Percentiles rank a stretch among this genome's conserved stretches.
Evolutionary conservation across 1,140 invertebrate species (phyloP).

Genomic region (Sminthurinus signatus): DNA sequence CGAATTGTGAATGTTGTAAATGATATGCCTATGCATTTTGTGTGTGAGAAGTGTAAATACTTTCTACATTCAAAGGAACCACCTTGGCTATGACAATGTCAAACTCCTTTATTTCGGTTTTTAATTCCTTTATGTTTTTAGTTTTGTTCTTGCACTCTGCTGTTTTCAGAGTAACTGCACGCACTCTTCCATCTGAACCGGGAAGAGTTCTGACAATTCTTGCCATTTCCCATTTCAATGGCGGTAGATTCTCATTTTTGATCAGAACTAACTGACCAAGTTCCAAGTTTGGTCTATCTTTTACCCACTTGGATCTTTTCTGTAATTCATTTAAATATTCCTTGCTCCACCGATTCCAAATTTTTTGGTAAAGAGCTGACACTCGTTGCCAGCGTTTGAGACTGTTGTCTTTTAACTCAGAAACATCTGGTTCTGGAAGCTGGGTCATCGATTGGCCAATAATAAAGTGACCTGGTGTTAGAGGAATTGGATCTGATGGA

Average conservation of each 20-base stretch:
- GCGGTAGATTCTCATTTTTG: conserved; percentile 40
- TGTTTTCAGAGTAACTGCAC: conserved; percentile 37
- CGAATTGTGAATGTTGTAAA: too few relatives aligned
- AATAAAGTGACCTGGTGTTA: conserved; percentile 39
- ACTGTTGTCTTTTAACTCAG: neutral
- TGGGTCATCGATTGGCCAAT: conserved; percentile 14
- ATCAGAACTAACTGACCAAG: conserved; percentile 33
- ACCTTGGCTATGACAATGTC: too few relatives aligned
- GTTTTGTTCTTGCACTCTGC: neutral
- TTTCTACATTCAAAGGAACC: too few relatives aligned
- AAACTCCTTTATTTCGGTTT: too few relatives aligned
- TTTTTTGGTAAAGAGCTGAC: conserved; percentile 34
- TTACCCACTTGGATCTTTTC: conserved; percentile 29
- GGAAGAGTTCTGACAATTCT: conserved; percentile 41
- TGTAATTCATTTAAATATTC: conserved; percentile 15
- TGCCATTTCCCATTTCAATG: conserved; percentile 43
- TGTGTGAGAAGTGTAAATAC: too few relatives aligned
- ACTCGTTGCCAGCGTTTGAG: conserved; percentile 39
- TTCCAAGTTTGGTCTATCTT: neutral
- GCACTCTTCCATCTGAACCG: conserved; percentile 38
- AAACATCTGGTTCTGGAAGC: conserved; percentile 7
- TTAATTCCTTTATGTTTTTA: too few relatives aligned
- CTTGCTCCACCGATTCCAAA: conserved; percentile 20
- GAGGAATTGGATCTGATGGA: conserved; percentile 41
- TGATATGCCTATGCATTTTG: too few relatives aligned